These are phyloP conservation scores for Cabera pusaria DNA, from an alignment of 2,888 invertebrate genomes.

Conservation along the genomic window DNA sequence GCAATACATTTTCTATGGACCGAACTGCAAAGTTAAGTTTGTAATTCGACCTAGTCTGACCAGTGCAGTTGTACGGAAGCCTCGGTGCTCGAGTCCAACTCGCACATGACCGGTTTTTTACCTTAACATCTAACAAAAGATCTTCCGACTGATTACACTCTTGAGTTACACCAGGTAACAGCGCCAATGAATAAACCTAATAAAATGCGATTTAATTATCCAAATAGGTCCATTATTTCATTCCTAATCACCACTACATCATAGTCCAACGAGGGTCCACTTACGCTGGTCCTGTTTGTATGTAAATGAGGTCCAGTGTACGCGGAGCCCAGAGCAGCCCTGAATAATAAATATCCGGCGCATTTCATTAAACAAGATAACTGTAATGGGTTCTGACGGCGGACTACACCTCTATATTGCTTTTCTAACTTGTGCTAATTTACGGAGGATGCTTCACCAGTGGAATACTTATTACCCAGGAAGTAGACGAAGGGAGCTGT, in stretches of 20 bases:
- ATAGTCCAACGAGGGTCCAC: conserved; percentile 9
- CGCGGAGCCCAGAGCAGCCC: conserved; percentile 5
- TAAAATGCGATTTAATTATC: conserved; percentile 13
- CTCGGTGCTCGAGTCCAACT: too few species aligned
- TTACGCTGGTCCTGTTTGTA: not conserved
- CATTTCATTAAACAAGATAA: conserved; percentile 18
- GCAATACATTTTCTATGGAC: too few species aligned
- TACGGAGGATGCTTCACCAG: too few species aligned
- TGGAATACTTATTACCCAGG: too few species aligned
- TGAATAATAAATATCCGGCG: conserved; percentile 17
- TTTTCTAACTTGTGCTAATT: conserved; percentile 4
- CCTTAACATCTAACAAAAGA: too few species aligned
- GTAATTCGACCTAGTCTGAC: too few species aligned
- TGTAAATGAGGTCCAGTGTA: conserved; percentile 9
- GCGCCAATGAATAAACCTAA: conserved; percentile 4
- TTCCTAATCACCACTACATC: conserved; percentile 14
- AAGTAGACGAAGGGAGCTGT: too few species aligned
- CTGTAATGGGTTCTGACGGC: conserved; percentile 2
- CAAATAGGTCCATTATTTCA: conserved; percentile 13
- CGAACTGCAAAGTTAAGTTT: too few species aligned
- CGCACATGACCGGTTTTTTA: too few species aligned
- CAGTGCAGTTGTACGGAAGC: too few species aligned
- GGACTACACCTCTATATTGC: conserved; percentile 1
- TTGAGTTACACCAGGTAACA: not conserved
- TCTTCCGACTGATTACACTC: too few species aligned